Percentiles rank a stretch among this genome's conserved stretches.
Conservation (phyloP, 1,140 invertebrate species). For the Heliothis subflexa region DNA sequence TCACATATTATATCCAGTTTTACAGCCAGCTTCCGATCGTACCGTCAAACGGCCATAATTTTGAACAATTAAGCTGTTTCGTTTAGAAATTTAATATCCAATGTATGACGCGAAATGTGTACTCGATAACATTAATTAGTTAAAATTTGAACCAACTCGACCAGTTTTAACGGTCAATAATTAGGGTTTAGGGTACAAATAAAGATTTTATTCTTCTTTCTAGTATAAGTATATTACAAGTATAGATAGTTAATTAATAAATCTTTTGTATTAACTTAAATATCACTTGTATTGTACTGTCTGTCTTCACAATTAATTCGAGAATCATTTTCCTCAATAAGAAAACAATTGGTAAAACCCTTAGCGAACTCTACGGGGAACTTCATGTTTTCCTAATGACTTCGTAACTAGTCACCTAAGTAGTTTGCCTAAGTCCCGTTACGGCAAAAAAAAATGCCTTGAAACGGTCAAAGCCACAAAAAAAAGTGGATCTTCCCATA, state of each 20-base stretch:
- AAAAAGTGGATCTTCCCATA: neutral
- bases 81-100: constrained; percentile 5
- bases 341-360: constrained; percentile 18
- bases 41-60: constrained; percentile 11
- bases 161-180: too few species aligned
- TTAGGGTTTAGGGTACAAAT: too few species aligned
- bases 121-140: too few species aligned
- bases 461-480: too few species aligned
- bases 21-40: constrained; percentile 2
- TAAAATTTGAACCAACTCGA: too few species aligned
- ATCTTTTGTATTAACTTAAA: too few species aligned
- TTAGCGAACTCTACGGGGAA: neutral
- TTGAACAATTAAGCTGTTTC: neutral
- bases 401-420: constrained; percentile 13
- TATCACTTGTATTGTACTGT: neutral
- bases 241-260: too few species aligned
- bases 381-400: constrained; percentile 33
- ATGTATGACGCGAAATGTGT: neutral
- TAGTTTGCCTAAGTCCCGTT: too few species aligned
- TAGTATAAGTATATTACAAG: too few species aligned
- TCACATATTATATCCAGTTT: constrained; percentile 12
- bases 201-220: too few species aligned
- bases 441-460: too few species aligned
- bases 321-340: neutral
- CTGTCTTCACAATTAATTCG: constrained; percentile 4